These are phyloP conservation scores for Alcis repandata DNA, from an alignment of 2,888 invertebrate genomes.

Conservation along the genomic window DNA sequence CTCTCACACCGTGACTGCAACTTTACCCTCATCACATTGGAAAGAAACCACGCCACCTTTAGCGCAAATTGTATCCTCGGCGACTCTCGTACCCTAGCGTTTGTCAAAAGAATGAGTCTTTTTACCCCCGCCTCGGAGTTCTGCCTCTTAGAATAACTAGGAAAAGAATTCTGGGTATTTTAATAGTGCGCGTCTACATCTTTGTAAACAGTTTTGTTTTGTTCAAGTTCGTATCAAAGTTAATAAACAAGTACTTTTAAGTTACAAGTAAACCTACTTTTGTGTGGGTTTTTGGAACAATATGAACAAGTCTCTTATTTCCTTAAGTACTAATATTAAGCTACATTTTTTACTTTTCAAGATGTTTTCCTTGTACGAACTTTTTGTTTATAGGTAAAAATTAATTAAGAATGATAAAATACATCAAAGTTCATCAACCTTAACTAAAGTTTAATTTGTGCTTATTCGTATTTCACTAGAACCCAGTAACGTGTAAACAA, in stretches of 20 bases:
- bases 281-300: no score
- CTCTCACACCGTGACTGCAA: conserved; percentile 43
- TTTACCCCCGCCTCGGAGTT: conserved; percentile 54
- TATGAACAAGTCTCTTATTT: no score
- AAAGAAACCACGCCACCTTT: conserved; percentile 60
- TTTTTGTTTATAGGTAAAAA: no score
- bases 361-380: no score
- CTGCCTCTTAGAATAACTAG: conserved; percentile 36
- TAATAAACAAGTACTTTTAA: background rate
- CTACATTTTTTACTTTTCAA: no score
- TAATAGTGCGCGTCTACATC: conserved; percentile 29
- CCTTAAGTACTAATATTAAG: no score
- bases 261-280: no score
- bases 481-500: conserved; percentile 20
- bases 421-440: no score
- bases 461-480: no score
- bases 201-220: conserved; percentile 16
- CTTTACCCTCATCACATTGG: conserved; percentile 44
- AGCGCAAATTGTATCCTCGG: conserved; percentile 73
- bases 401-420: no score
- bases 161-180: conserved; percentile 30
- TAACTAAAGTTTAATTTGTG: no score
- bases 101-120: conserved; percentile 77
- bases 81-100: conserved; percentile 59
- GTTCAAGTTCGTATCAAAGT: background rate